Conservation (phyloP, 1,140 invertebrate genomes). For the Drosophila kepulauana region DNA sequence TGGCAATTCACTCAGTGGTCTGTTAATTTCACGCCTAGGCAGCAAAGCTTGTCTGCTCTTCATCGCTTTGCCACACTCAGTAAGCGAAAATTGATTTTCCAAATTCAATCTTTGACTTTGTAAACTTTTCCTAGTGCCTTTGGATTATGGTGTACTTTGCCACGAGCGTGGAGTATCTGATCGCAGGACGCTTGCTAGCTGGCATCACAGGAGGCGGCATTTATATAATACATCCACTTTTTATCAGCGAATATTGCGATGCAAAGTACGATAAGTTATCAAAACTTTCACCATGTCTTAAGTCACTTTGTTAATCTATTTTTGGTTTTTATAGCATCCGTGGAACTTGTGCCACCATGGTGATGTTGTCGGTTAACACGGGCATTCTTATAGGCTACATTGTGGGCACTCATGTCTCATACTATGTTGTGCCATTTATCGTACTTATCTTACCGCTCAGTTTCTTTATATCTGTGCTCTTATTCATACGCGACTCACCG, state of each 20-base stretch:
- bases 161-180: constrained; percentile 66
- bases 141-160: constrained; percentile 72
- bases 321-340: constrained; percentile 58
- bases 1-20: constrained; percentile 58
- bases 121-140: constrained; percentile 53
- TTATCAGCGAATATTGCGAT: constrained; percentile 77
- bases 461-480: constrained; percentile 48
- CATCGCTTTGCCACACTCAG: constrained; percentile 62
- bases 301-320: background rate
- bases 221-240: constrained; percentile 69
- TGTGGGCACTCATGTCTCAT: constrained; percentile 62
- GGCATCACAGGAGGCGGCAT: constrained; percentile 79
- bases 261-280: constrained; percentile 54
- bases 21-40: constrained; percentile 55
- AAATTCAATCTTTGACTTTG: background rate
- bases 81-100: constrained; percentile 1
- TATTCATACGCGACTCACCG: constrained; percentile 70
- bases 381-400: constrained; percentile 70
- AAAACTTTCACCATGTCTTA: background rate
- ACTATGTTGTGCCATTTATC: constrained; percentile 53
- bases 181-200: constrained; percentile 78
- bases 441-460: constrained; percentile 49
- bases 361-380: constrained; percentile 63
- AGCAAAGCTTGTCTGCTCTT: constrained; percentile 61
- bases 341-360: constrained; percentile 68